These are phyloP conservation scores for Mythimna albipuncta DNA, from an alignment of 2,888 invertebrate genomes.

Conservation along the genomic window DNA sequence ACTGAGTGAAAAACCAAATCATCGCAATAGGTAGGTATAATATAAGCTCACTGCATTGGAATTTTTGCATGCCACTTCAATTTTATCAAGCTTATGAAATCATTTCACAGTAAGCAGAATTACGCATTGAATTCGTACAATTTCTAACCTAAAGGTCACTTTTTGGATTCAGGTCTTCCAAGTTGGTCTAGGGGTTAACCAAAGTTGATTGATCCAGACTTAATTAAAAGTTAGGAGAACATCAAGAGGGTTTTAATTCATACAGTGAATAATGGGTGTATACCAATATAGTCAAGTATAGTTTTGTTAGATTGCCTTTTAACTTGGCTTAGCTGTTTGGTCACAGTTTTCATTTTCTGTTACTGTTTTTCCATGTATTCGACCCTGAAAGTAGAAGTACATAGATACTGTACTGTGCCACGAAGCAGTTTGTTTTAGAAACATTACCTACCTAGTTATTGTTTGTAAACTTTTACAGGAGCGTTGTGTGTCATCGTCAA, in stretches of 20 bases:
- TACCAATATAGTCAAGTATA: too few species aligned
- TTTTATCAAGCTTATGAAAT: slow-evolving; percentile 14
- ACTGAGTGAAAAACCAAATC: slow-evolving; percentile 18
- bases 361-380: not conserved
- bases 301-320: too few species aligned
- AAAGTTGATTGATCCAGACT: not conserved
- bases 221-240: too few species aligned
- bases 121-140: slow-evolving; percentile 1
- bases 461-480: slow-evolving; percentile 57
- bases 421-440: slow-evolving; percentile 50
- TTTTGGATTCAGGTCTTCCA: not conserved
- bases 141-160: not conserved
- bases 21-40: not conserved
- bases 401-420: not conserved
- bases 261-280: too few species aligned
- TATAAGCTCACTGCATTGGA: slow-evolving; percentile 23
- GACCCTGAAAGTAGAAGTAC: slow-evolving; percentile 27
- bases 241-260: too few species aligned
- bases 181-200: not conserved
- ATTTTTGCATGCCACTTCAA: slow-evolving; percentile 8
- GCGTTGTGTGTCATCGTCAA: slow-evolving; percentile 37
- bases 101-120: slow-evolving; percentile 11
- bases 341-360: slow-evolving; percentile 4
- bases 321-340: not conserved
- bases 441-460: slow-evolving; percentile 46